These are phyloP conservation scores for Cryptoprocta ferox DNA, from an alignment of 2,797 vertebrate species.

Conservation along the genomic window DNA sequence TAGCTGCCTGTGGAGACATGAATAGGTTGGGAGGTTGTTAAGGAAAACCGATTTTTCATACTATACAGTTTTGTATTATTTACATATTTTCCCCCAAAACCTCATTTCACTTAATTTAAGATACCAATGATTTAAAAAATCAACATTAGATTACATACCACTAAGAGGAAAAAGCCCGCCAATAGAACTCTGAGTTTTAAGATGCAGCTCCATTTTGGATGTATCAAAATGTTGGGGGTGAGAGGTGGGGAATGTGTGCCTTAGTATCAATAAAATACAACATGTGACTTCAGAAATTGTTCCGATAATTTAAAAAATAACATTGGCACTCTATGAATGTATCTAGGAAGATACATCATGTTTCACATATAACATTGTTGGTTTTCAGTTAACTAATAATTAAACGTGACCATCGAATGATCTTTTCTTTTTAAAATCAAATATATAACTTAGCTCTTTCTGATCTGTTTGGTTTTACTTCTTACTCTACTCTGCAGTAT, in stretches of 20 bases:
- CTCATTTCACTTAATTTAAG: conserved; percentile 42
- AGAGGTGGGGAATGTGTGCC: not conserved
- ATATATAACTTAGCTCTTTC: not conserved
- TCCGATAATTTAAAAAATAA: not conserved
- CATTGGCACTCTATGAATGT: not conserved
- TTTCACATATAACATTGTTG: not conserved
- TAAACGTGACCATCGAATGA: not conserved
- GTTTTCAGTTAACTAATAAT: not conserved
- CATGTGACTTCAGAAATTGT: not conserved
- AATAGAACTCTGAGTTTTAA: conserved; percentile 20
- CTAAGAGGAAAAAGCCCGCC: not conserved
- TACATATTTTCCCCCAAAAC: not conserved
- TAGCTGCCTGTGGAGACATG: not conserved
- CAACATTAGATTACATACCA: not conserved
- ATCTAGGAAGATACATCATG: not conserved
- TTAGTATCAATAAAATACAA: not conserved
- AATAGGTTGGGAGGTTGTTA: not conserved
- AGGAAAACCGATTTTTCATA: not conserved
- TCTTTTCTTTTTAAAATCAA: conserved; percentile 10
- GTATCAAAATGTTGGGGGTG: not conserved
- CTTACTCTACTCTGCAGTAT: not conserved
- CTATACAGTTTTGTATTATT: not conserved
- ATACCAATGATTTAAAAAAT: not conserved
- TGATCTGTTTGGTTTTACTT: not conserved
- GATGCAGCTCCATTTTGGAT: not conserved